Percentiles rank a stretch among this genome's conserved stretches.
phyloP scores from a whole-genome alignment of 37 sponge, comb jelly and placozoan genomes.

The Hexactinellida sp. region DNA sequence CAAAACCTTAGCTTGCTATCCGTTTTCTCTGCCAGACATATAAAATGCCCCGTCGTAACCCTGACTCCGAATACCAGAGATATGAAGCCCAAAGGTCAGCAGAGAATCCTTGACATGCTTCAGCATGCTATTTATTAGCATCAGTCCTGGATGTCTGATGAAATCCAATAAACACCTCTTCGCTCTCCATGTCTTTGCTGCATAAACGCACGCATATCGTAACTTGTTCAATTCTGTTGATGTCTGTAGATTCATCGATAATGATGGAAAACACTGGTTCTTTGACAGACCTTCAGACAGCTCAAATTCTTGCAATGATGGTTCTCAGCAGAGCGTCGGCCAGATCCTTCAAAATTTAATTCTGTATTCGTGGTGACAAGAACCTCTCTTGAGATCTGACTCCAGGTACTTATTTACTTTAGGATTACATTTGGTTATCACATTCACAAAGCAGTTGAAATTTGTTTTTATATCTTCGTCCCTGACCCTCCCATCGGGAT shows the following conservation, averaged over 20 bases:
- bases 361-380: conserved; percentile 1
- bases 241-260: conserved; percentile 12
- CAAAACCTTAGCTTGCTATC: conserved; percentile 12
- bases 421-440: conserved; percentile 13
- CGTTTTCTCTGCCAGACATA: conserved; percentile 19
- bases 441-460: conserved; percentile 13
- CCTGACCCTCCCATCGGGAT: neutral
- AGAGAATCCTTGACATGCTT: neutral
- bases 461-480: neutral
- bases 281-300: conserved; percentile 1
- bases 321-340: conserved; percentile 12
- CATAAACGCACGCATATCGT: neutral
- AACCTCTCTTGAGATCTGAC: conserved; percentile 19
- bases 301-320: conserved; percentile 6
- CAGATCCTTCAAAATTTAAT: conserved; percentile 6
- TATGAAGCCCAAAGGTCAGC: conserved; percentile 8
- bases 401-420: neutral
- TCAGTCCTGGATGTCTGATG: conserved; percentile 15
- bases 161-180: conserved; percentile 17
- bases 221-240: conserved; percentile 16
- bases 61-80: conserved; percentile 18
- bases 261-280: too few relatives aligned
- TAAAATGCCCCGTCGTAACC: neutral
- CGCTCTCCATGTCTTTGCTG: conserved; percentile 11
- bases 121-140: conserved; percentile 8